Percentiles rank a stretch among this genome's conserved stretches.
phyloP scores from a whole-genome alignment of 2,797 vertebrate genomes.

The Xenopus petersii region DNA sequence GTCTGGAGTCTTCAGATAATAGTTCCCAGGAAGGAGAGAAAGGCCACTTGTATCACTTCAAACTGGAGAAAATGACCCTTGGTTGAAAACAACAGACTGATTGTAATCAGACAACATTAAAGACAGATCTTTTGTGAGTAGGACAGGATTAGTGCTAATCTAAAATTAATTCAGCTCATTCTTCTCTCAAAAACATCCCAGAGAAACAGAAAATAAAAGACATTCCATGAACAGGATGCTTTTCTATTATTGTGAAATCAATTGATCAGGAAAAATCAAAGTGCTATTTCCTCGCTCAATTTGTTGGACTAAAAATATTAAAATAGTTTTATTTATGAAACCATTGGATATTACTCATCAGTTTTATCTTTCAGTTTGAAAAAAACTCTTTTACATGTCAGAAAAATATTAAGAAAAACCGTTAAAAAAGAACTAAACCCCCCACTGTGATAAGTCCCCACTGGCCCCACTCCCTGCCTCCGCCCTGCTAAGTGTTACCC shows the following conservation, averaged over 20 bases:
- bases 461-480: no score
- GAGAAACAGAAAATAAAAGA: conserved; percentile 32
- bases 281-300: conserved; percentile 31
- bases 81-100: conserved; percentile 39
- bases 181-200: conserved; percentile 37
- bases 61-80: conserved; percentile 37
- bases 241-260: conserved; percentile 28
- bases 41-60: conserved; percentile 25
- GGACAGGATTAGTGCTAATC: conserved; percentile 43
- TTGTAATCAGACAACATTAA: conserved; percentile 47
- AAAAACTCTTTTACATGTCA: no score
- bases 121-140: conserved; percentile 26
- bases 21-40: conserved; percentile 14
- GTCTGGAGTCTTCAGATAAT: conserved; percentile 20
- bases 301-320: conserved; percentile 36
- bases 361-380: no score
- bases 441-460: no score
- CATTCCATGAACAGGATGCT: conserved; percentile 33
- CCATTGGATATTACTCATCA: conserved; percentile 6
- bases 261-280: conserved; percentile 42
- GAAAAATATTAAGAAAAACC: no score
- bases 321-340: conserved; percentile 4
- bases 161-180: conserved; percentile 46
- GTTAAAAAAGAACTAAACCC: no score
- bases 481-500: no score